Evolutionary conservation across 2,888 invertebrate genomes (phyloP).

Genomic region (Lumbricus terrestris): DNA sequence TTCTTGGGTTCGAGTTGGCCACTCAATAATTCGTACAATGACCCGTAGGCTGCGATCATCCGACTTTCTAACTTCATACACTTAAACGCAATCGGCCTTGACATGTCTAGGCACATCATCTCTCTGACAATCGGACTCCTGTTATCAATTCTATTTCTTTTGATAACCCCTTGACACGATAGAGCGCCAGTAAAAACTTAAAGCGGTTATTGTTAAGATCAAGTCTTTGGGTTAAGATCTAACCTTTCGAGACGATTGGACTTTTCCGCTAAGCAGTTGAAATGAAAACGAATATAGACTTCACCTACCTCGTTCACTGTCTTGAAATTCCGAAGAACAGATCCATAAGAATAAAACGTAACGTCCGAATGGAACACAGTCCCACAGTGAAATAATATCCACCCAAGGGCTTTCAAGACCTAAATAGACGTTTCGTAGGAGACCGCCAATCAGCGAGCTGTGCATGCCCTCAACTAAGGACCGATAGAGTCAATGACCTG

Average conservation of each 20-base stretch:
- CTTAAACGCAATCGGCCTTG: no score
- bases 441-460: neutral
- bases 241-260: neutral
- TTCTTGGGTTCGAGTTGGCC: no score
- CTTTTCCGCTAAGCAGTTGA: neutral
- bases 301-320: neutral
- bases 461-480: neutral
- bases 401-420: neutral
- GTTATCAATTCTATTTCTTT: no score
- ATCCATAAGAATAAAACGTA: neutral
- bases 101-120: no score
- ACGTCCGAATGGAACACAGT: neutral
- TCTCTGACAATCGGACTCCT: no score
- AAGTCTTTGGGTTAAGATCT: neutral
- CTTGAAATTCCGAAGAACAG: neutral
- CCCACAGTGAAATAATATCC: neutral
- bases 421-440: neutral
- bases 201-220: neutral
- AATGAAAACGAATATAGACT: neutral
- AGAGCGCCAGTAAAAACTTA: no score
- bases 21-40: no score
- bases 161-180: no score
- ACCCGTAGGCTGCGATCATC: no score
- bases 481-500: neutral
- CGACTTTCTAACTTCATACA: no score